Base-by-base conservation (phyloP, 2,888 invertebrate species). In the Orthosia gracilis region DNA sequence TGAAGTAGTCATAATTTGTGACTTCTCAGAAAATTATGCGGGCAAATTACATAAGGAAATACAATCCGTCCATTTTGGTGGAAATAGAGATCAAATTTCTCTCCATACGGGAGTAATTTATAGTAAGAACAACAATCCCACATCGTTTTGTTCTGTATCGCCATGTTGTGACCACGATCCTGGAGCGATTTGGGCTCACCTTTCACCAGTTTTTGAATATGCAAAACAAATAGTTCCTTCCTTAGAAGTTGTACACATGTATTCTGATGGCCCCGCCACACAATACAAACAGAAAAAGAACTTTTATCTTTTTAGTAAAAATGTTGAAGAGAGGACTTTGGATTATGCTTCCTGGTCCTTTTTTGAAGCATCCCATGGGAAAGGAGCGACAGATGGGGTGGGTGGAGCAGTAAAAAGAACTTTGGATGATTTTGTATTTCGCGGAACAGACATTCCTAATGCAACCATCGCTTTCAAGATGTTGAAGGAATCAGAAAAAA, bases 11-110 rank as follows among this genome's bases (percentile, higher is more conserved):
- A 49, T 62, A 47, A 62, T 62, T 62, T 62, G 62, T 62, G 47
- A 69, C 58, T 82, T 79, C 74, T 78, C 78, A 69, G 78, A 82
- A 79, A 82, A 82, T 73, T 82, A 82, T 70, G 59, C 49, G 2
- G 55, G 74, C 31, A 76, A 78, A 76, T 76, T 70, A 68, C 67
- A 74, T 70, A 50, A 74, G 26, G 75, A 78, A 73, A 71, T 81
- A 69, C 80, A 81, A 78, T 73, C 40, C 40, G 69, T 66, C 15
- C 77, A 75, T 71, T 81, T 81, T 15, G 78, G 78, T 71, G 75
- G 70, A 65, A 62, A 62, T 47, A 62, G 62, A 62, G 62, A 62
- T 4, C 62, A 62, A 62, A 62, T n/a, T n/a, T n/a, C n/a, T n/a
- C n/a, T n/a, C n/a, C n/a, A n/a, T n/a, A n/a, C n/a, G n/a, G n/a